Conservation (phyloP, 1,140 invertebrate species). For the Heliconius eleuchia region DNA sequence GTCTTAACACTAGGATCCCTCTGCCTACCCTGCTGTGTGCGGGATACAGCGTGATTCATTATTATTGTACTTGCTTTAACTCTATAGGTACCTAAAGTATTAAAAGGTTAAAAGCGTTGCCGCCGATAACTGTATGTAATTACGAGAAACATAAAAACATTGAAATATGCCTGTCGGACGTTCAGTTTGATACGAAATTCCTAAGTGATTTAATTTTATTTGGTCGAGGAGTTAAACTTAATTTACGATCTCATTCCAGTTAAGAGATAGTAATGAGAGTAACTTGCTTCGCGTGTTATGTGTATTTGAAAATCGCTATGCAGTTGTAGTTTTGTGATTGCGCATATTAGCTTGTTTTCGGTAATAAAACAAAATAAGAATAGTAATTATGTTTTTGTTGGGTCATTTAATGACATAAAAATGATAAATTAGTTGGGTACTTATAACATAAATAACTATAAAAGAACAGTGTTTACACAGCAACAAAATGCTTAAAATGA, state of each 20-base stretch:
- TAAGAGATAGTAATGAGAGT: neutral
- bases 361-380: neutral
- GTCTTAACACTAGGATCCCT: too few species aligned
- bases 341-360: neutral
- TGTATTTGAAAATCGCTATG: neutral
- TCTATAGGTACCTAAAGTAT: neutral
- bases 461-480: too few species aligned
- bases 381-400: neutral
- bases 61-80: neutral
- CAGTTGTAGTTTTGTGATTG: neutral
- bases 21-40: too few species aligned
- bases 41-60: neutral
- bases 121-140: conserved; percentile 8
- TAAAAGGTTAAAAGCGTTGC: conserved; percentile 6
- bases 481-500: too few species aligned
- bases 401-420: neutral
- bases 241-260: conserved; percentile 2
- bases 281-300: neutral
- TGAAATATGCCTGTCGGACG: conserved; percentile 5
- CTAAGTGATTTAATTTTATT: conserved; percentile 14
- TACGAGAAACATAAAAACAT: conserved; percentile 12
- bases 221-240: neutral
- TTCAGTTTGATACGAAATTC: conserved; percentile 2
- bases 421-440: too few species aligned
- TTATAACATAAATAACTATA: too few species aligned